These are phyloP conservation scores for Orientallactaga bullata DNA, from an alignment of 2,113 vertebrate genomes.

Conservation along the genomic window DNA sequence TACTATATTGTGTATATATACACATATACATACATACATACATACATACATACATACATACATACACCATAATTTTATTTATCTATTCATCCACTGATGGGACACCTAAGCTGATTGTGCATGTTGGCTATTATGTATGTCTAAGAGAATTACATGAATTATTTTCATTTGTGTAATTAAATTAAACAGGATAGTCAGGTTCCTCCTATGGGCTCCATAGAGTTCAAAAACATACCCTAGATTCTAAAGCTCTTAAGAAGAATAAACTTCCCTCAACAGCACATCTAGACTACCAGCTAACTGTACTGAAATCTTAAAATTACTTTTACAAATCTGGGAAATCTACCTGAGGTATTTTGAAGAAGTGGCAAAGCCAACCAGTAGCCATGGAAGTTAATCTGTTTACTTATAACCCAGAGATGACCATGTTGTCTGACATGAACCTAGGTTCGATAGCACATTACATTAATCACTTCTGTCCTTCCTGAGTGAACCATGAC, in stretches of 20 bases:
- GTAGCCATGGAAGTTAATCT: background rate
- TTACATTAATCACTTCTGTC: background rate
- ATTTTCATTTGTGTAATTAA: conserved; percentile 31
- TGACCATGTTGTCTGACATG: background rate
- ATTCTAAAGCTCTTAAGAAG: background rate
- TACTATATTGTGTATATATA: background rate
- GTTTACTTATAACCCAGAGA: background rate
- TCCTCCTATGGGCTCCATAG: background rate
- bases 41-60: too few relatives aligned
- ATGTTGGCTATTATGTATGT: background rate
- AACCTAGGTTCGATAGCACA: background rate
- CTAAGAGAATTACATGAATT: background rate
- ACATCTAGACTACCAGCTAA: background rate
- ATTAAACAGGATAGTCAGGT: background rate
- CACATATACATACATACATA: background rate
- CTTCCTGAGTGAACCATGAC: background rate
- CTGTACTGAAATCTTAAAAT: conserved; percentile 3
- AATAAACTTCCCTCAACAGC: background rate
- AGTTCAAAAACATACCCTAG: background rate
- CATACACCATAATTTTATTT: background rate
- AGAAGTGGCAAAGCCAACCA: background rate
- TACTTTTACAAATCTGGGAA: conserved; percentile 2
- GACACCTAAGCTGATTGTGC: background rate
- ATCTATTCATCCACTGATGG: background rate
- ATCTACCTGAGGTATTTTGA: conserved; percentile 1